Conservation (phyloP, 2,888 invertebrate species). For the Corythucha ciliata region DNA sequence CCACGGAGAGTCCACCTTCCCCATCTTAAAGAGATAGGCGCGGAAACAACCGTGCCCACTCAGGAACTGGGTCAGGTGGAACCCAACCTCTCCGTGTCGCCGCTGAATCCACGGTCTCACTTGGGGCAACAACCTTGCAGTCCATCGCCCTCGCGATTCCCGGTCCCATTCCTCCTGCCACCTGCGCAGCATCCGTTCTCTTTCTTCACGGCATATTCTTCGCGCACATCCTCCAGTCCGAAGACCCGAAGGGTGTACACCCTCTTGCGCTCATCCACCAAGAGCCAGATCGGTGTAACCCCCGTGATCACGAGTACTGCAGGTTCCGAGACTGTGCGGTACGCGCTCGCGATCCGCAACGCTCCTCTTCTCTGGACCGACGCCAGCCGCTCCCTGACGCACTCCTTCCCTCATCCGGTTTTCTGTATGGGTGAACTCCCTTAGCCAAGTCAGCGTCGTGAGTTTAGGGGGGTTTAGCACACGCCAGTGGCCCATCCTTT, state of each 20-base stretch:
- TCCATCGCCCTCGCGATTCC: conserved; percentile 29
- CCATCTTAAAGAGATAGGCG: too few relatives aligned
- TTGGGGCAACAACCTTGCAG: conserved; percentile 2
- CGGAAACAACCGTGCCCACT: too few relatives aligned
- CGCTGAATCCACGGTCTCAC: background rate
- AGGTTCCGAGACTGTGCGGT: conserved; percentile 34
- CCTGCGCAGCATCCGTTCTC: conserved; percentile 14
- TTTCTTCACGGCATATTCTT: too few relatives aligned
- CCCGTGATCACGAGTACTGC: conserved; percentile 31
- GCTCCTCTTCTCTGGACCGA: conserved; percentile 31
- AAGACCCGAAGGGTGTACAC: conserved; percentile 1
- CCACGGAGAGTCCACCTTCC: too few relatives aligned
- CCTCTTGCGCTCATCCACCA: conserved; percentile 27
- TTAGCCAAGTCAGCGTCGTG: too few relatives aligned
- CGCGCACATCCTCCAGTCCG: too few relatives aligned
- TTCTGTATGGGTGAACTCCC: too few relatives aligned
- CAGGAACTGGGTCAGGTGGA: conserved; percentile 28
- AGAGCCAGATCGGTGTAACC: conserved; percentile 37
- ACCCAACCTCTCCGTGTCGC: conserved; percentile 15
- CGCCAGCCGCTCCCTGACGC: conserved; percentile 27
- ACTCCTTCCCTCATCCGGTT: too few relatives aligned
- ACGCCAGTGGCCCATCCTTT: too few relatives aligned
- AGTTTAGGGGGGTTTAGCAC: too few relatives aligned
- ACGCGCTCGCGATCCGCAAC: conserved; percentile 30
- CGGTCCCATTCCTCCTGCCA: conserved; percentile 32